Evolutionary conservation across 2,888 invertebrate species (phyloP).

Genomic region (Eupithecia dodoneata): DNA sequence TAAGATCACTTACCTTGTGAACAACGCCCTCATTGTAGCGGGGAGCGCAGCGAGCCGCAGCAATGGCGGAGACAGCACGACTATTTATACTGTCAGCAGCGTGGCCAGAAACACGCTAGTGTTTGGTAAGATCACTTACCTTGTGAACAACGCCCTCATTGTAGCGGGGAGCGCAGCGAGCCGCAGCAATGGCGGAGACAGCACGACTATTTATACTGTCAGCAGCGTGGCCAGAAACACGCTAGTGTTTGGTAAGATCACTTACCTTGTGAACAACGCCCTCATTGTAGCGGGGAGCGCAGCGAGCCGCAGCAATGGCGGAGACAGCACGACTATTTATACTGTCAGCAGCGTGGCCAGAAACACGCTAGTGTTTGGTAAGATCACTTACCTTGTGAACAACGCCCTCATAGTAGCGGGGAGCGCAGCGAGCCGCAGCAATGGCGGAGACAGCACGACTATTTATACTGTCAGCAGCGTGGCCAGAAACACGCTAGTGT

Average conservation of each 20-base stretch:
- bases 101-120: too few species aligned
- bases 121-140: constrained; percentile 2
- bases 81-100: too few species aligned
- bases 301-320: not conserved
- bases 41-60: too few species aligned
- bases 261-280: constrained; percentile 16
- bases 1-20: too few species aligned
- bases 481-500: not conserved
- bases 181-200: not conserved
- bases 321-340: not conserved
- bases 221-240: constrained; percentile 10
- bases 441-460: not conserved
- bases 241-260: not conserved
- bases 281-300: constrained; percentile 3
- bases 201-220: constrained; percentile 3
- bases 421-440: not conserved
- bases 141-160: constrained; percentile 17
- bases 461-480: constrained; percentile 13
- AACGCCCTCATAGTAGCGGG: constrained; percentile 15
- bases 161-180: not conserved
- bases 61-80: too few species aligned
- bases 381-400: constrained; percentile 6
- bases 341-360: constrained; percentile 2
- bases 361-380: not conserved
- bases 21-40: too few species aligned